These are phyloP conservation scores for Heliconius hortense DNA, from an alignment of 2,888 invertebrate genomes.

Conservation along the genomic window DNA sequence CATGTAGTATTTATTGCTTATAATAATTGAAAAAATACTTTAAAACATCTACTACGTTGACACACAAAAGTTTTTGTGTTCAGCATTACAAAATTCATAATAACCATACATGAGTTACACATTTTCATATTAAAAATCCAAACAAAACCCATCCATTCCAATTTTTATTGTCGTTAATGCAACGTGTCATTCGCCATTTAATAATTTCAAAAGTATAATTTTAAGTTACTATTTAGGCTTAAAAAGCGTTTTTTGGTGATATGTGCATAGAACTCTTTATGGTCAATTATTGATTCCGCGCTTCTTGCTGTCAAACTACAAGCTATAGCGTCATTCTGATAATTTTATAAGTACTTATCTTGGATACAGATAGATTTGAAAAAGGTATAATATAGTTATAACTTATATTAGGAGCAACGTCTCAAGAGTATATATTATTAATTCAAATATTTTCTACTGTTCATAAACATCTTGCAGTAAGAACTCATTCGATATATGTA, in stretches of 20 bases:
- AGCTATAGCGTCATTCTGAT: neutral
- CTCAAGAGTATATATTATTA: neutral
- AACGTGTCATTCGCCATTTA: neutral
- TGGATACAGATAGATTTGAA: neutral
- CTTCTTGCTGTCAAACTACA: slow-evolving; percentile 14
- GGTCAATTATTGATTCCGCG: neutral
- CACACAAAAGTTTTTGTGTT: neutral
- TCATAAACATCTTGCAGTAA: neutral
- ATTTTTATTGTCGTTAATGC: slow-evolving; percentile 18
- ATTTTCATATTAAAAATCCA: slow-evolving; percentile 1
- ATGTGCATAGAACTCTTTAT: slow-evolving; percentile 28
- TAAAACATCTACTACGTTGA: neutral
- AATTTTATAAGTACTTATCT: slow-evolving; percentile 7
- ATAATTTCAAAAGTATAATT: neutral
- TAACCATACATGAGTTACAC: neutral
- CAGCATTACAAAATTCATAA: neutral
- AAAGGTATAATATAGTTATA: neutral
- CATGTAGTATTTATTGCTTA: too few species aligned
- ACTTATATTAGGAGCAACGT: slow-evolving; percentile 1
- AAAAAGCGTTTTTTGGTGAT: slow-evolving; percentile 24
- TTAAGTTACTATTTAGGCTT: neutral
- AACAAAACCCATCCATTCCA: slow-evolving; percentile 17
- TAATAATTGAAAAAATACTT: slow-evolving; percentile 8
- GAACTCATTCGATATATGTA: neutral
- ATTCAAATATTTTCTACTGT: neutral